These are phyloP conservation scores for Drosophila obscura DNA, from an alignment of 1,140 invertebrate genomes.

Conservation along the genomic window DNA sequence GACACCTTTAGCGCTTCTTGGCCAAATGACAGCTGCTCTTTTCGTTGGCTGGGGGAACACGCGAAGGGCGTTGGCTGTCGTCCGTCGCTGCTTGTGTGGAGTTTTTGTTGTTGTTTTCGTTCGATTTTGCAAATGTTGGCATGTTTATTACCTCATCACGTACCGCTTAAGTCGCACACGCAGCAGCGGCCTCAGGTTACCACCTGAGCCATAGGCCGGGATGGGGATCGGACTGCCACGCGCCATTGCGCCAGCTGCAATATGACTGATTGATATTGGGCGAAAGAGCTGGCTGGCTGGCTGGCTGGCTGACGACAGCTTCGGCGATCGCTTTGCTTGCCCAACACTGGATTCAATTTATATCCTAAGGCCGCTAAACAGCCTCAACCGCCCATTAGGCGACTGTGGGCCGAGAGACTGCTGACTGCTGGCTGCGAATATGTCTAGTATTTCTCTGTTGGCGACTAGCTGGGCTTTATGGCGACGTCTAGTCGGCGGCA, in stretches of 20 bases:
- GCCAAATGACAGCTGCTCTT: conserved; percentile 64
- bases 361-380: conserved; percentile 46
- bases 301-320: conserved; percentile 19
- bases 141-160: conserved; percentile 75
- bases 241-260: conserved; percentile 47
- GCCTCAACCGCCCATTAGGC: conserved; percentile 51
- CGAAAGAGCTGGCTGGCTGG: conserved; percentile 48
- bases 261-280: conserved; percentile 76
- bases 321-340: conserved; percentile 3
- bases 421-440: conserved; percentile 28
- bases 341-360: conserved; percentile 29
- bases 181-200: conserved; percentile 59
- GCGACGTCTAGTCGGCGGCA: conserved; percentile 73
- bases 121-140: conserved; percentile 42
- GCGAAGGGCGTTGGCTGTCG: conserved; percentile 31
- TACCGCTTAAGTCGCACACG: conserved; percentile 62
- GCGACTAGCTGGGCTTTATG: conserved; percentile 31
- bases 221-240: conserved; percentile 26
- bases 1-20: conserved; percentile 35
- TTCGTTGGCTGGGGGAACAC: conserved; percentile 4
- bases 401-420: conserved; percentile 4
- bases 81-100: conserved; percentile 18
- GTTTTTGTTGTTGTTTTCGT: conserved; percentile 17
- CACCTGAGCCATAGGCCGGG: conserved; percentile 32
- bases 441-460: conserved; percentile 28